Conservation (phyloP, 2,888 invertebrate species). For the Cyaniris semiargus region DNA sequence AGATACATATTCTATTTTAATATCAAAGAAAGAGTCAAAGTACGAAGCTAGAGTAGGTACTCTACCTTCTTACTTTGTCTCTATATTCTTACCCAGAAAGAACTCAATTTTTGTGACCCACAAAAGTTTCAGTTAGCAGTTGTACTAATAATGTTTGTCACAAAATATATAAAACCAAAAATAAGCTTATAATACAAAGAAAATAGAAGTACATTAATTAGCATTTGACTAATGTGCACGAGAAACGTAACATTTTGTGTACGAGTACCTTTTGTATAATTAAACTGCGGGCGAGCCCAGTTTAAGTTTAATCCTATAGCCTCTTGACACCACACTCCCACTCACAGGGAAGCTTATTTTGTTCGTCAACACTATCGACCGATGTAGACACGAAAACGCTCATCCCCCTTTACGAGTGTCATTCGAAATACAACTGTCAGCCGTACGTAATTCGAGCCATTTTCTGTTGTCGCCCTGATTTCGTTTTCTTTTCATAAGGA, state of each 20-base stretch:
- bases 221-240: slow-evolving; percentile 67
- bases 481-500: slow-evolving; percentile 55
- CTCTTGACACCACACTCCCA: slow-evolving; percentile 77
- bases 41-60: not conserved
- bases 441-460: slow-evolving; percentile 56
- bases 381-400: slow-evolving; percentile 68
- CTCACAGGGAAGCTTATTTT: slow-evolving; percentile 75
- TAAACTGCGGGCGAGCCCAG: slow-evolving; percentile 77
- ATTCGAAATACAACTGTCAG: slow-evolving; percentile 62
- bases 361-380: slow-evolving; percentile 78
- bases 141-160: not conserved
- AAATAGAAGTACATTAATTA: slow-evolving; percentile 66
- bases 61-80: too few relatives aligned
- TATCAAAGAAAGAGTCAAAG: not conserved
- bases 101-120: too few relatives aligned
- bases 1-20: not conserved
- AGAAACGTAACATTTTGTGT: slow-evolving; percentile 62
- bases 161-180: not conserved
- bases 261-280: slow-evolving; percentile 76
- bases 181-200: not conserved
- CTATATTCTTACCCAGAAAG: too few relatives aligned
- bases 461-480: slow-evolving; percentile 51
- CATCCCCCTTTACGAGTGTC: slow-evolving; percentile 59
- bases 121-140: too few relatives aligned
- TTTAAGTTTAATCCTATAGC: slow-evolving; percentile 80